These are phyloP conservation scores for Hucho hucho DNA, from an alignment of 2,113 vertebrate genomes.

Conservation along the genomic window DNA sequence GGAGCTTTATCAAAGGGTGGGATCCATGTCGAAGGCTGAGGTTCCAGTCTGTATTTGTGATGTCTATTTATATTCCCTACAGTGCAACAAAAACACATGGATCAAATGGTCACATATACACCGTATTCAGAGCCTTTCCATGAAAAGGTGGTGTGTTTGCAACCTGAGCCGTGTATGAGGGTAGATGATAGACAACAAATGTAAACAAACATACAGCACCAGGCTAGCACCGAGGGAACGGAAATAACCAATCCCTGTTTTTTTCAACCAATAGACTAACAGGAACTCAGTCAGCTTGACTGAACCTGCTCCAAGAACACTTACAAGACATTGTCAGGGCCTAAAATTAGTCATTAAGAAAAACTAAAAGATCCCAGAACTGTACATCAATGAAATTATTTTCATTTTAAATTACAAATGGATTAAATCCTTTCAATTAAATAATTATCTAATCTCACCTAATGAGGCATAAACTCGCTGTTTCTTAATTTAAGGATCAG, in stretches of 20 bases:
- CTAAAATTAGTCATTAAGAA: not conserved
- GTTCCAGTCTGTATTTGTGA: not conserved
- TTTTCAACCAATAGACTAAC: not conserved
- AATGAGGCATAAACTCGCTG: not conserved
- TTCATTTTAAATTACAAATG: not conserved
- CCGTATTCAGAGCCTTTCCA: not conserved
- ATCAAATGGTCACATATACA: not conserved
- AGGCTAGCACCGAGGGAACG: not conserved
- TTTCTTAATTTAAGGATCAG: not conserved
- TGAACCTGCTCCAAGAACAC: not conserved
- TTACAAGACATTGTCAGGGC: not conserved
- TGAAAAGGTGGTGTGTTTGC: slow-evolving; percentile 14
- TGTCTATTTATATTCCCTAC: slow-evolving; percentile 1
- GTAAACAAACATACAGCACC: not conserved
- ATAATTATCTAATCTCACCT: not conserved
- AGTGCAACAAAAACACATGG: not conserved
- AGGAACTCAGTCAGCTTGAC: not conserved
- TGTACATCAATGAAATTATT: not conserved
- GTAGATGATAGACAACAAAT: slow-evolving; percentile 1
- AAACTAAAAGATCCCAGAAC: not conserved
- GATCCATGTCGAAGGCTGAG: not conserved
- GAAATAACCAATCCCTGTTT: not conserved
- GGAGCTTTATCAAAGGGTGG: not conserved
- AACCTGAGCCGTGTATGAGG: not conserved
- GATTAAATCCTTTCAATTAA: too few species aligned